Conservation (phyloP, 2,113 vertebrate species). For the Bagarius yarrelli region DNA sequence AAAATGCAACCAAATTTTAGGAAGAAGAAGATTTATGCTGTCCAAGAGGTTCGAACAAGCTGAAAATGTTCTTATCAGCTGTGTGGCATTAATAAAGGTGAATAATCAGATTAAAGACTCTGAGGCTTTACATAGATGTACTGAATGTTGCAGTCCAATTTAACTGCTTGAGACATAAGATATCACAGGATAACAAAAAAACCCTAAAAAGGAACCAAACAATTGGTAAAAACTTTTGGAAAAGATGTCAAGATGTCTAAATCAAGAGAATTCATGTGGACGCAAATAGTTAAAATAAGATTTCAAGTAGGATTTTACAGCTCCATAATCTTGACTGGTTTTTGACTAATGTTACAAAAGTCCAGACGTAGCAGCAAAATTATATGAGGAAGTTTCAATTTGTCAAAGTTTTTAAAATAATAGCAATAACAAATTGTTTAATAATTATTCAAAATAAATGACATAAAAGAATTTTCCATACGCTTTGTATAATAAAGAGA, state of each 20-base stretch:
- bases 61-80: not conserved
- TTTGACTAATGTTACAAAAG: conserved; percentile 19
- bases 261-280: not conserved
- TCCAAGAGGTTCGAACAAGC: not conserved
- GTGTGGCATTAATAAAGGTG: not conserved
- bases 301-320: not conserved
- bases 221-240: not conserved
- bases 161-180: not conserved
- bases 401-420: not conserved
- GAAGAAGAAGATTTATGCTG: not conserved
- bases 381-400: not conserved
- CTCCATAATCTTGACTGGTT: not conserved
- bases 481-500: not conserved
- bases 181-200: not conserved
- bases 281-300: not conserved
- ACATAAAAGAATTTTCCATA: not conserved
- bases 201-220: not conserved
- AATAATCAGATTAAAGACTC: not conserved
- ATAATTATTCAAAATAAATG: not conserved
- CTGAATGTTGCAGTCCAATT: not conserved
- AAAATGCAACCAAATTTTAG: no score
- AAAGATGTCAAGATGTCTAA: not conserved
- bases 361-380: not conserved
- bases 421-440: not conserved
- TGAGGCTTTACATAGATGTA: not conserved